A percentile compares a stretch with the other conserved stretches of the same genome.
These are phyloP conservation scores for Brachycybe producta DNA, from an alignment of 2,888 invertebrate genomes.

Conservation along the genomic window DNA sequence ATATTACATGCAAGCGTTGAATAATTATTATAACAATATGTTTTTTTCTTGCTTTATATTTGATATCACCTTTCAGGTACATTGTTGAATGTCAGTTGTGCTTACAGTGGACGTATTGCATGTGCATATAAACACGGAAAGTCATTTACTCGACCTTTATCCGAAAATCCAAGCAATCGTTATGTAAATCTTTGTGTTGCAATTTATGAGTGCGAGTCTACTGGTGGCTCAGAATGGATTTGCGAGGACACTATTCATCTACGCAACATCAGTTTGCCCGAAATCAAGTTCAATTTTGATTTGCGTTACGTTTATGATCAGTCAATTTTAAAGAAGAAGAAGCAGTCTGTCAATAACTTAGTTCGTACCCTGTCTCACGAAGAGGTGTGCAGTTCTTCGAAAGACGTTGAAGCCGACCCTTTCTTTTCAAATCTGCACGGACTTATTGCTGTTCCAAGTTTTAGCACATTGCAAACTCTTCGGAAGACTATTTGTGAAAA, in stretches of 20 bases:
- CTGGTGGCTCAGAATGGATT: conserved; percentile 78
- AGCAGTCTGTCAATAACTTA: conserved; percentile 19
- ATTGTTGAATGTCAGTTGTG: conserved; percentile 85
- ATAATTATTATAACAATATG: too few species aligned
- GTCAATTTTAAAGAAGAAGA: conserved; percentile 17
- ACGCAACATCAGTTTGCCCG: conserved; percentile 66
- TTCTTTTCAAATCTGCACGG: conserved; percentile 33
- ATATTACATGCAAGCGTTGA: too few species aligned
- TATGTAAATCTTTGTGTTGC: conserved; percentile 85
- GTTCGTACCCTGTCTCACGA: conserved; percentile 21
- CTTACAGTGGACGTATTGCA: conserved; percentile 93
- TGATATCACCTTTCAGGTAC: conserved; percentile 45
- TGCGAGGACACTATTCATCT: conserved; percentile 90
- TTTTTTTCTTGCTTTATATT: conserved; percentile 3
- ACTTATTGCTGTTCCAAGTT: conserved; percentile 74
- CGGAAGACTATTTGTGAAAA: conserved; percentile 71
- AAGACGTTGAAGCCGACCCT: conserved; percentile 13
- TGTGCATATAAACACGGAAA: conserved; percentile 92
- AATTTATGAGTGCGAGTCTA: conserved; percentile 98
- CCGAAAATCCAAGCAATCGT: conserved; percentile 59
- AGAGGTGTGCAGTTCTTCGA: conserved; percentile 12
- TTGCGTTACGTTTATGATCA: conserved; percentile 19
- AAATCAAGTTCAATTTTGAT: conserved; percentile 20
- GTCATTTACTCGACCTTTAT: conserved; percentile 68
- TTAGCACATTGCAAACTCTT: conserved; percentile 74